Percentiles rank a stretch among this genome's conserved stretches.
Conservation (phyloP, 2,113 vertebrate species). For the Ceyx cyanopectus region DNA sequence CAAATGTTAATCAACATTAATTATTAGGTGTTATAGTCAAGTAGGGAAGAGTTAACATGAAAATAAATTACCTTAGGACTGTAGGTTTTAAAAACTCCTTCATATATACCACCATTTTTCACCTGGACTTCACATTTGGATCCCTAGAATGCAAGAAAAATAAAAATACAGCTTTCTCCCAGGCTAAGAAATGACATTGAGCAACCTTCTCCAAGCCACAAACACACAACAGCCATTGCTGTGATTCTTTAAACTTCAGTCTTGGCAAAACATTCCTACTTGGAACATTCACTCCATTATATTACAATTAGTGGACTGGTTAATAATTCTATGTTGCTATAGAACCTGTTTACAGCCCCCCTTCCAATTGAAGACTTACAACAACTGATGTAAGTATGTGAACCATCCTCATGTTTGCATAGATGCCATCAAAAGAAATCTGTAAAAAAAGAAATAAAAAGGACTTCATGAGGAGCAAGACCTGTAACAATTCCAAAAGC, state of each 20-base stretch:
- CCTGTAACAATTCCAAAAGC: background rate
- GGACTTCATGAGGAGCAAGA: background rate
- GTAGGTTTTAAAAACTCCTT: constrained; percentile 99
- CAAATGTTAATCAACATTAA: background rate
- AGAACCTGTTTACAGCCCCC: background rate
- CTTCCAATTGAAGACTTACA: constrained; percentile 82
- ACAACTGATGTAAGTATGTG: constrained; percentile 98
- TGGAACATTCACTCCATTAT: background rate
- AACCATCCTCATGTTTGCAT: constrained; percentile 99
- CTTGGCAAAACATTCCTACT: background rate
- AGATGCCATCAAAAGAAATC: constrained; percentile 97
- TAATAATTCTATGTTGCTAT: background rate
- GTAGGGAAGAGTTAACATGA: background rate
- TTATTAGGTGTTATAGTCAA: background rate
- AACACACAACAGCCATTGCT: background rate
- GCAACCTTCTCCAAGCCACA: background rate
- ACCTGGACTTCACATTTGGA: constrained; percentile 99
- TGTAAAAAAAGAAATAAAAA: constrained; percentile 72
- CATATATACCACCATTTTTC: constrained; percentile 96
- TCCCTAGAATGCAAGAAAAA: constrained; percentile 82
- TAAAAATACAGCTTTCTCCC: background rate
- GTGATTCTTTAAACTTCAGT: background rate
- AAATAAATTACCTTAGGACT: constrained; percentile 91
- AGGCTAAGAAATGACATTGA: background rate
- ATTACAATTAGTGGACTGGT: background rate